These are phyloP conservation scores for Pimephales promelas DNA, from an alignment of 2,113 vertebrate species.

Conservation along the genomic window DNA sequence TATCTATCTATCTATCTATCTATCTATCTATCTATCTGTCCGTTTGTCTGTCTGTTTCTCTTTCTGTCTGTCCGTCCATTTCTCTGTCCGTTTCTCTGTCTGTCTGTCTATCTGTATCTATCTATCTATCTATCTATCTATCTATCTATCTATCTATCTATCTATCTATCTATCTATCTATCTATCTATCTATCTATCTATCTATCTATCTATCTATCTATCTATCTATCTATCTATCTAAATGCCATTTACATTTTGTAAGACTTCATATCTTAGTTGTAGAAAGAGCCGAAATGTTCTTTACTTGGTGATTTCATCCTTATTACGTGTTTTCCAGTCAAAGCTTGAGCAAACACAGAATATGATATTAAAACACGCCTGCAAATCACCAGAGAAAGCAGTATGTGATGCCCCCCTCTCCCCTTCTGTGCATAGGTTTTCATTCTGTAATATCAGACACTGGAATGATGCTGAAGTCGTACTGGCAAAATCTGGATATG, in stretches of 20 bases:
- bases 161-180: too few species aligned
- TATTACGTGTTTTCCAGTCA: background rate
- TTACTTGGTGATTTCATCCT: background rate
- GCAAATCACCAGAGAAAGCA: background rate
- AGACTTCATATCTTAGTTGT: background rate
- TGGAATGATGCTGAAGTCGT: background rate
- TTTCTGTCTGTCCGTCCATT: too few species aligned
- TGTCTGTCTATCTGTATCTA: too few species aligned
- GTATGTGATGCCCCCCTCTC: background rate
- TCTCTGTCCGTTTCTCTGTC: too few species aligned
- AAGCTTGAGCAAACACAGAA: background rate
- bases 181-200: too few species aligned
- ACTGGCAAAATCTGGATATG: conserved; percentile 5
- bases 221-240: too few species aligned
- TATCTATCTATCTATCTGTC: too few species aligned
- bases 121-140: too few species aligned
- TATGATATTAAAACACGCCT: conserved; percentile 22
- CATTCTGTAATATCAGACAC: conserved; percentile 12
- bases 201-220: too few species aligned
- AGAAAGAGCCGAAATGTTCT: background rate
- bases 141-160: too few species aligned
- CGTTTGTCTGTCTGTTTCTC: too few species aligned
- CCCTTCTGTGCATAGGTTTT: background rate
- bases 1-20: too few species aligned
- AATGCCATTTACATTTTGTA: background rate